phyloP scores from a whole-genome alignment of 2,888 invertebrate genomes.

The Gari tellinella region DNA sequence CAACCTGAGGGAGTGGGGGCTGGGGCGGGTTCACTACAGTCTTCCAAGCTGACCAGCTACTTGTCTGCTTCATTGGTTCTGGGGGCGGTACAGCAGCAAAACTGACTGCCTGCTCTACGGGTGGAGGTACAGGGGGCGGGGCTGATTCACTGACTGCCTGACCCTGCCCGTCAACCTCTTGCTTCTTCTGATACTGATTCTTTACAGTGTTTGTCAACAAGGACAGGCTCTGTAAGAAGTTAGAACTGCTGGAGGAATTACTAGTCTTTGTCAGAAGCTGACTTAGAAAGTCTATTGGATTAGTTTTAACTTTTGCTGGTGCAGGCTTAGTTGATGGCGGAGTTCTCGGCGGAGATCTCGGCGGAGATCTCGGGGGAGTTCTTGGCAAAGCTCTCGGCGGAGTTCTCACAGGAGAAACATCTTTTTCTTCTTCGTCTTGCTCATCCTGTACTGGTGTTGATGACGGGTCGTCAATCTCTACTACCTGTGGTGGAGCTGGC shows the following conservation, averaged over 20 bases:
- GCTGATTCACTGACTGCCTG: slow-evolving; percentile 8
- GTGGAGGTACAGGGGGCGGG: slow-evolving; percentile 1
- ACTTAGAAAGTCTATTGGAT: slow-evolving; percentile 79
- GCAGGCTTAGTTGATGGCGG: slow-evolving; percentile 30
- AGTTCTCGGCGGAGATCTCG: slow-evolving; percentile 11
- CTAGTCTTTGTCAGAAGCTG: slow-evolving; percentile 76
- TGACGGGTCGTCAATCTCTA: slow-evolving; percentile 63
- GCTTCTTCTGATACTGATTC: slow-evolving; percentile 62
- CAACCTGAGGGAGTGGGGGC: slow-evolving; percentile 37
- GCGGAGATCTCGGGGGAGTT: slow-evolving; percentile 35
- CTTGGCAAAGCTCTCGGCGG: slow-evolving; percentile 25
- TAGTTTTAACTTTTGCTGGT: slow-evolving; percentile 58
- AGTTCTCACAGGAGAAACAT: slow-evolving; percentile 11
- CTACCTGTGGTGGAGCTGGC: background rate
- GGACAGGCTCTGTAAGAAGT: slow-evolving; percentile 76
- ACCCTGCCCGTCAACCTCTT: slow-evolving; percentile 26
- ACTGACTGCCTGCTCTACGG: slow-evolving; percentile 20
- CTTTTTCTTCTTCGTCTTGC: slow-evolving; percentile 56
- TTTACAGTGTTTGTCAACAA: slow-evolving; percentile 74
- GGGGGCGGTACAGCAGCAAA: slow-evolving; percentile 42
- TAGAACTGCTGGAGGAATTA: slow-evolving; percentile 68
- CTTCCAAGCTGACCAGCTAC: slow-evolving; percentile 77
- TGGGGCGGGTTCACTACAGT: slow-evolving; percentile 53
- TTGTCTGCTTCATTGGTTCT: slow-evolving; percentile 50
- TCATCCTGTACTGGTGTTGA: slow-evolving; percentile 80